Evolutionary conservation across 2,113 vertebrate genomes (phyloP), one percentile per base, ranked within the genome.

Genomic region (Tragelaphus strepsiceros): DNA sequence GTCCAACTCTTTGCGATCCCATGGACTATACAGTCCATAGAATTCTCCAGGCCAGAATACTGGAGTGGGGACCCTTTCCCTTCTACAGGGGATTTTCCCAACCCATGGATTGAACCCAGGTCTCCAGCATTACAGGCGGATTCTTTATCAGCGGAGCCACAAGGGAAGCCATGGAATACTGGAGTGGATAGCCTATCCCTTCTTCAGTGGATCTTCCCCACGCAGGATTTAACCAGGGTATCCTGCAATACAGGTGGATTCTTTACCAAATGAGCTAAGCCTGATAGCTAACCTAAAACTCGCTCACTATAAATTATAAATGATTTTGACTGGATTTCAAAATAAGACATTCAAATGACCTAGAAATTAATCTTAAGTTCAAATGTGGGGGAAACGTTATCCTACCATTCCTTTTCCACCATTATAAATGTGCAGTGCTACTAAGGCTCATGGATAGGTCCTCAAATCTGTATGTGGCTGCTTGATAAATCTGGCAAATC

Each of bases 401-500:
- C 87, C 39, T 82, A 15, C 30, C 11, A 53, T 97, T 98, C 97
- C 88, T 95, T 91, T 91, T n/a, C 51, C 1, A 0, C 96, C 91
- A 97, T 88, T 91, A 88, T 95, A 96, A 22, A 49, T 96, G 96
- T 97, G 93, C 90, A 83, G 21, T 64, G 24, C 88, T 84, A 92
- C 88, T 56, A 64, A 51, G 85, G 46, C 78, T 71, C 93, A 88
- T 74, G 94, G 88, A 74, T 90, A 83, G 92, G 96, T 77, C 88
- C 58, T 97, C 93, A 83, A 92, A 96, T 91, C 67, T 96, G 88
- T 87, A 92, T 86, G 77, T 94, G 80, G 88, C 74, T 96, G 93
- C 43, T 61, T 81, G 85, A 93, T 8, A 78, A 74, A 95, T 97
- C 64, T 88, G 97, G 97, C 94, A 98, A 93, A 96, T 56, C 97